These are phyloP conservation scores for Pandemis heparana DNA, from an alignment of 2,888 invertebrate genomes.

Conservation along the genomic window DNA sequence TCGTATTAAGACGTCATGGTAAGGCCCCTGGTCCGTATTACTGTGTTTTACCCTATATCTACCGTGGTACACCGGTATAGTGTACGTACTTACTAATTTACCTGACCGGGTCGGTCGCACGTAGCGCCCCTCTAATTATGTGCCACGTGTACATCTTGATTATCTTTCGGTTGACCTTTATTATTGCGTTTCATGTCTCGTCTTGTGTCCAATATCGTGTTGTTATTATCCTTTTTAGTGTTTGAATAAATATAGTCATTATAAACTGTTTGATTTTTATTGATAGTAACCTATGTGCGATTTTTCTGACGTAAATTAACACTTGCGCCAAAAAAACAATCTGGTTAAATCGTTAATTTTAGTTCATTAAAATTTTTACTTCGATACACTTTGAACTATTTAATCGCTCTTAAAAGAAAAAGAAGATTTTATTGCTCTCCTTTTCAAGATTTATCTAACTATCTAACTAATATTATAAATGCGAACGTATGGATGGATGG, in stretches of 20 bases:
- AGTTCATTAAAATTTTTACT: too few species aligned
- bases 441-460: too few species aligned
- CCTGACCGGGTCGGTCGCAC: slow-evolving; percentile 11
- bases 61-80: not conserved
- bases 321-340: too few species aligned
- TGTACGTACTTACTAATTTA: slow-evolving; percentile 27
- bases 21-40: not conserved
- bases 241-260: not conserved
- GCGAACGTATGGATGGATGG: too few species aligned
- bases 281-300: not conserved
- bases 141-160: slow-evolving; percentile 31
- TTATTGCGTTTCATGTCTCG: slow-evolving; percentile 22
- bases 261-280: not conserved
- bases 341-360: too few species aligned
- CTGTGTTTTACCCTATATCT: not conserved
- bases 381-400: too few species aligned
- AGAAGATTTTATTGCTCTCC: too few species aligned
- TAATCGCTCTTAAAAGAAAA: too few species aligned
- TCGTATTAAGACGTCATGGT: too few species aligned
- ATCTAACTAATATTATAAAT: too few species aligned
- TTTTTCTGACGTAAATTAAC: not conserved
- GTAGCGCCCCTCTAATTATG: slow-evolving; percentile 16
- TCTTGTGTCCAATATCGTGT: not conserved
- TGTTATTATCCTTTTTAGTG: slow-evolving; percentile 5
- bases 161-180: slow-evolving; percentile 21